Conservation (phyloP, 2,888 invertebrate species). For the Tholera decimalis region DNA sequence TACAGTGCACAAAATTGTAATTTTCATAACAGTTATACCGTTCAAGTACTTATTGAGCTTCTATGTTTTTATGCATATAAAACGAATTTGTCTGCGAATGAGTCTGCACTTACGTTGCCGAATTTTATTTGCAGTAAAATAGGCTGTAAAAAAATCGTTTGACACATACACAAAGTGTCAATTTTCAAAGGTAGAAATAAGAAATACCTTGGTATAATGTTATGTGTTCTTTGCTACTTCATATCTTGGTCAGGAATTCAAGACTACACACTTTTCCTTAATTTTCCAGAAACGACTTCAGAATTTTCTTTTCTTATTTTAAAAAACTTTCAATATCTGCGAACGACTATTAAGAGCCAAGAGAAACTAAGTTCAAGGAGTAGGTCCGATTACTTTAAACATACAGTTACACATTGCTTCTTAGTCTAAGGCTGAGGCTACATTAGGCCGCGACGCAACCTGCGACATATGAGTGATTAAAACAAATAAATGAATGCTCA, state of each 20-base stretch:
- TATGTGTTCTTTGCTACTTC: neutral
- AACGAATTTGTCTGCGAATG: too few relatives aligned
- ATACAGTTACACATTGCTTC: too few relatives aligned
- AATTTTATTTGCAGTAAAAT: constrained; percentile 59
- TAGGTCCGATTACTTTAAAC: constrained; percentile 23
- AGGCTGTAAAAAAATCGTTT: constrained; percentile 53
- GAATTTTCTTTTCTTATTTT: constrained; percentile 33
- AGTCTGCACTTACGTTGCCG: too few relatives aligned
- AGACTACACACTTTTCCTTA: constrained; percentile 2
- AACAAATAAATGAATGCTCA: too few relatives aligned
- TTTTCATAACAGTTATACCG: constrained; percentile 33
- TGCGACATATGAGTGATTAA: too few relatives aligned
- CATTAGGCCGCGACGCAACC: too few relatives aligned
- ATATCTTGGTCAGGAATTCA: constrained; percentile 20
- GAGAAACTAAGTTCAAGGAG: constrained; percentile 17
- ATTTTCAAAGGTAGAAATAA: constrained; percentile 23
- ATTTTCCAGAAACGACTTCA: constrained; percentile 18
- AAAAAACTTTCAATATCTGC: neutral
- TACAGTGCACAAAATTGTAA: constrained; percentile 31
- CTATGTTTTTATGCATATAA: constrained; percentile 25
- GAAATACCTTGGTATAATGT: constrained; percentile 27
- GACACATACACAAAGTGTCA: constrained; percentile 32
- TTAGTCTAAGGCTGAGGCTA: too few relatives aligned
- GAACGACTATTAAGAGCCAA: constrained; percentile 5
- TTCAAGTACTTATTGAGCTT: constrained; percentile 6